Percentiles rank a stretch among this genome's conserved stretches.
These are phyloP conservation scores for Netelia fuscicornis DNA, from an alignment of 2,888 invertebrate species.

Conservation along the genomic window DNA sequence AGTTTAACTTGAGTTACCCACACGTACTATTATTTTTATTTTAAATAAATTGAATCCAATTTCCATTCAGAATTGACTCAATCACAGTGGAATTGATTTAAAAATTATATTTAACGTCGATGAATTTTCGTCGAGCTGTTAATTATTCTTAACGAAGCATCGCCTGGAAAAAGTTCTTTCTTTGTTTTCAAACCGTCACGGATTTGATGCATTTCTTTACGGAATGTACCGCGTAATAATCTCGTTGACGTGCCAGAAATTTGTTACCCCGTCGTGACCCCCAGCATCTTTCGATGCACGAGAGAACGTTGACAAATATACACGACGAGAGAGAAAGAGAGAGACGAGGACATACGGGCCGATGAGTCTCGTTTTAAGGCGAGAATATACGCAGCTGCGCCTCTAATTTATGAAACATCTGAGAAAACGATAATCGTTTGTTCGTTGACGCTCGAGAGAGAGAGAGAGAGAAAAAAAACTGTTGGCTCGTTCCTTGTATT, in stretches of 20 bases:
- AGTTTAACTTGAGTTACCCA: no score
- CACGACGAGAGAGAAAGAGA: not conserved
- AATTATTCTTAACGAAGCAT: not conserved
- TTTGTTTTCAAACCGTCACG: not conserved
- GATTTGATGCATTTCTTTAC: not conserved
- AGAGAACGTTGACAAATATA: slow-evolving; percentile 49
- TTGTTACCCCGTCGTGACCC: slow-evolving; percentile 5
- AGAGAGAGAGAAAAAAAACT: slow-evolving; percentile 21
- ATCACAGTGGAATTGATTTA: no score
- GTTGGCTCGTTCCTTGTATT: slow-evolving; percentile 49
- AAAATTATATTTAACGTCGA: no score
- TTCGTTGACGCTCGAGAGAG: slow-evolving; percentile 5
- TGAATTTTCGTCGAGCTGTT: no score
- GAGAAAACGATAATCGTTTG: slow-evolving; percentile 61
- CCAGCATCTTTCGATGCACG: slow-evolving; percentile 3
- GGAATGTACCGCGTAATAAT: not conserved
- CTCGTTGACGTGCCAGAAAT: slow-evolving; percentile 19
- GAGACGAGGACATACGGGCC: not conserved
- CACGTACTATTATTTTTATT: no score
- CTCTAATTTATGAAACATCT: slow-evolving; percentile 50
- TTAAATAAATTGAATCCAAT: no score
- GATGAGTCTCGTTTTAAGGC: slow-evolving; percentile 28
- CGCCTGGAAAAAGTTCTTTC: not conserved
- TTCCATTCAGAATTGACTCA: no score
- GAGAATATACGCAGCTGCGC: slow-evolving; percentile 27